phyloP scores from a whole-genome alignment of 2,113 vertebrate species.

The Amblyornis subalaris region DNA sequence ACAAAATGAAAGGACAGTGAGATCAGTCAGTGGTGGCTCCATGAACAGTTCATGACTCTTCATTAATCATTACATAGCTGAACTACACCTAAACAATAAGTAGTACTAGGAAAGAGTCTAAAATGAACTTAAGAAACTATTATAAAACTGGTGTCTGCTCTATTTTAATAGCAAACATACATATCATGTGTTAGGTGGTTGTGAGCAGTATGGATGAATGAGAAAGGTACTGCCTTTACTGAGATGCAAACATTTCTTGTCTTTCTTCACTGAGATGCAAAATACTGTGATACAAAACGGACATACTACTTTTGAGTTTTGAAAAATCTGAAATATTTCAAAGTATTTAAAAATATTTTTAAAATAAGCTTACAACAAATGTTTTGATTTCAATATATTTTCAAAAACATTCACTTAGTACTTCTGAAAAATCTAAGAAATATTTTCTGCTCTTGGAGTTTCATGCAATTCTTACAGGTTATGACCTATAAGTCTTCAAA shows the following conservation, averaged over 20 bases:
- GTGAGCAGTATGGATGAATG: background rate
- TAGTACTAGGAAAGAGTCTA: background rate
- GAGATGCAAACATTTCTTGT: background rate
- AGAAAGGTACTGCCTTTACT: background rate
- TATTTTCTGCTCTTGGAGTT: background rate
- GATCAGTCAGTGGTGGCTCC: background rate
- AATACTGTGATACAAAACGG: background rate
- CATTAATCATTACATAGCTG: background rate
- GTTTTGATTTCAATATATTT: background rate
- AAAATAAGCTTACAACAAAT: background rate
- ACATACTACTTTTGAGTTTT: background rate
- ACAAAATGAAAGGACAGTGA: background rate
- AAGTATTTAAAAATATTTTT: background rate
- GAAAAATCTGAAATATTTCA: background rate
- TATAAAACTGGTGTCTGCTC: background rate
- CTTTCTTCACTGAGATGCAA: background rate
- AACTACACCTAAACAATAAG: background rate
- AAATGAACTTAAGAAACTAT: background rate
- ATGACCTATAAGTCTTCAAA: background rate
- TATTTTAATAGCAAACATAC: background rate
- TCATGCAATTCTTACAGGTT: background rate
- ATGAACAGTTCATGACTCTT: background rate
- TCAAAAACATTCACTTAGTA: background rate
- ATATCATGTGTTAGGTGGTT: background rate
- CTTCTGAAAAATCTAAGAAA: background rate